These are phyloP conservation scores for Passer montanus DNA, from an alignment of 2,113 vertebrate genomes.

Conservation along the genomic window DNA sequence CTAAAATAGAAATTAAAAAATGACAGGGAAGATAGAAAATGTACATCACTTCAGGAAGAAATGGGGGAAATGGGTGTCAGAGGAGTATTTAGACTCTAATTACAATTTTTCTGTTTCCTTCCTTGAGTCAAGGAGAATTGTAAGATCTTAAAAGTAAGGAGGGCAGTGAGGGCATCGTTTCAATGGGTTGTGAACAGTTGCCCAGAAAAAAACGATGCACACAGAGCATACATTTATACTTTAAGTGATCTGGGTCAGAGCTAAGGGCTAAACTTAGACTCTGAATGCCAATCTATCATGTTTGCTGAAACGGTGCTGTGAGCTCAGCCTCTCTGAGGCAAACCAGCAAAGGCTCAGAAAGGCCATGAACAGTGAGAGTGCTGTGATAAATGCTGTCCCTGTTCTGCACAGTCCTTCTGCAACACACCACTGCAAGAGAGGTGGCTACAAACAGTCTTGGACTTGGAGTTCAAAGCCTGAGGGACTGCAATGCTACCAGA, in stretches of 20 bases:
- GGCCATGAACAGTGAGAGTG: neutral
- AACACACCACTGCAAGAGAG: neutral
- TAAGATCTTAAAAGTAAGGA: neutral
- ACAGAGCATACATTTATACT: slow-evolving; percentile 43
- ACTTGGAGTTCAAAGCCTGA: neutral
- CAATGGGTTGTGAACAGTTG: slow-evolving; percentile 12
- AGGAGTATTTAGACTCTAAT: neutral
- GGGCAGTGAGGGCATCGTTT: neutral
- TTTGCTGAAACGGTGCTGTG: neutral
- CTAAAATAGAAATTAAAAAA: neutral
- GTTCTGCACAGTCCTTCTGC: neutral
- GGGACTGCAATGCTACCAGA: neutral
- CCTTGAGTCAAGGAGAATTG: neutral
- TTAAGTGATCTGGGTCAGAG: slow-evolving; percentile 43
- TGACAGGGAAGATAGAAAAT: neutral
- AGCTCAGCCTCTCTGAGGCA: neutral
- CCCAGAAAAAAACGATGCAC: neutral
- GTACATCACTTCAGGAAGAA: neutral
- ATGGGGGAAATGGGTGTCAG: neutral
- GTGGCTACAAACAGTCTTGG: neutral
- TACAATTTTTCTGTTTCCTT: neutral
- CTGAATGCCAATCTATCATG: slow-evolving; percentile 34
- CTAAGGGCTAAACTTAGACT: slow-evolving; percentile 45
- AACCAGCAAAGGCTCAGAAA: neutral
- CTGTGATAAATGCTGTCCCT: neutral